These are phyloP conservation scores for Clytia hemisphaerica DNA, from an alignment of 30 jellyfish, hydroid and myxozoan genomes.

Conservation along the genomic window DNA sequence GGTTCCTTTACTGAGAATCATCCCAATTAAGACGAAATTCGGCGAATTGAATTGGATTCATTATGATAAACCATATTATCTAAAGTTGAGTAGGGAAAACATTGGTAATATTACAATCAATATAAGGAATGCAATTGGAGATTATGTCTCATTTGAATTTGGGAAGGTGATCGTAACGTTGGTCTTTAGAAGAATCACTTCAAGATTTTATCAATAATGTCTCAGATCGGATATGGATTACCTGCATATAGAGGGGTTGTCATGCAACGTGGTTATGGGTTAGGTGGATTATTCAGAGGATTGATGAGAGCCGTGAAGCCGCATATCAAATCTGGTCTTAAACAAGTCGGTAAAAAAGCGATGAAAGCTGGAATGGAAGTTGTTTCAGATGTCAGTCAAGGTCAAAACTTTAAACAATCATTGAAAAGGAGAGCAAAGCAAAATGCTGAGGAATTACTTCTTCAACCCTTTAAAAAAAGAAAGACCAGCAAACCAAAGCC, in stretches of 20 bases:
- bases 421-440: no score
- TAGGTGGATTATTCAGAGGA: conserved; percentile 24
- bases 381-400: background rate
- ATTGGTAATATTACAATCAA: conserved; percentile 3
- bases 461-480: no score
- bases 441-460: no score
- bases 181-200: background rate
- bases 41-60: background rate
- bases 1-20: conserved; percentile 11
- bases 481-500: no score
- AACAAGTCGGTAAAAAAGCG: conserved; percentile 20
- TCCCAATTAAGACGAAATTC: conserved; percentile 19
- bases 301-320: background rate
- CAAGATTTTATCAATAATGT: background rate
- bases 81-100: background rate
- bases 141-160: conserved; percentile 16
- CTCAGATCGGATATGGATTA: conserved; percentile 7
- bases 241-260: conserved; percentile 4
- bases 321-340: conserved; percentile 1
- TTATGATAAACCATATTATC: conserved; percentile 6
- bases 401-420: no score
- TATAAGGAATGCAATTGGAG: conserved; percentile 23
- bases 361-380: conserved; percentile 23
- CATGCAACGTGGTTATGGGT: conserved; percentile 21
- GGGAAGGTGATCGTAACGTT: conserved; percentile 23